A percentile compares a stretch with the other conserved stretches of the same genome.
Evolutionary conservation across 2,888 invertebrate species (phyloP).

Genomic region (Stomorhina lunata): DNA sequence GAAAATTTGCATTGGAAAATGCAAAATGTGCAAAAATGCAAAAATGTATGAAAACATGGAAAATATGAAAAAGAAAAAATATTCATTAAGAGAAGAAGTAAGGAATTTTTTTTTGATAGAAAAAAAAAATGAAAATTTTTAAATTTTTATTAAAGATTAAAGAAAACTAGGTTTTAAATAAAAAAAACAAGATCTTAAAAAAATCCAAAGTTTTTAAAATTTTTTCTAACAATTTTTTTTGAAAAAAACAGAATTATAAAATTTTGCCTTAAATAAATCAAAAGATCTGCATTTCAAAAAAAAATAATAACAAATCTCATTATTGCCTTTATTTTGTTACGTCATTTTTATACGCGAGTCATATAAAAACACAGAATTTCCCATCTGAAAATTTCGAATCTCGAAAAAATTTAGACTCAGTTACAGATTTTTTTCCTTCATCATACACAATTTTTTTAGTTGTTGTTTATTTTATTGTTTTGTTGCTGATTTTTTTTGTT

Average conservation of each 20-base stretch:
- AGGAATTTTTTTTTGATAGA: too few relatives aligned
- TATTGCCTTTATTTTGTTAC: slow-evolving; percentile 30
- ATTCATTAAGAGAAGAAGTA: too few relatives aligned
- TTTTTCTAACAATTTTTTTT: too few relatives aligned
- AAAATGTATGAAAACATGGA: background rate
- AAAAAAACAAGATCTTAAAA: too few relatives aligned
- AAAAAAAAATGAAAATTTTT: too few relatives aligned
- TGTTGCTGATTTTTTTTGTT: background rate
- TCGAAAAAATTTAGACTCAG: background rate
- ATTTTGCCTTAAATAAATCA: background rate
- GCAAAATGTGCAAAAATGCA: background rate
- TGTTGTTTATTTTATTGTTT: background rate
- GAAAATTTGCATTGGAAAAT: background rate
- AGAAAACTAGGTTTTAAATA: too few relatives aligned
- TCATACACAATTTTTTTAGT: background rate
- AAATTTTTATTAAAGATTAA: too few relatives aligned
- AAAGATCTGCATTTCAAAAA: background rate
- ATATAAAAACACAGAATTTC: slow-evolving; percentile 29
- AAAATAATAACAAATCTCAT: too few relatives aligned
- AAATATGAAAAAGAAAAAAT: too few relatives aligned
- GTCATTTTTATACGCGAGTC: slow-evolving; percentile 20
- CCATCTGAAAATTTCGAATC: background rate
- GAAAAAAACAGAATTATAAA: background rate
- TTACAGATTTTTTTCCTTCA: slow-evolving; percentile 34
- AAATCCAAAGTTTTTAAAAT: too few relatives aligned